Conservation (phyloP, 2,888 invertebrate species). For the Rotaria magnacalcarata region DNA sequence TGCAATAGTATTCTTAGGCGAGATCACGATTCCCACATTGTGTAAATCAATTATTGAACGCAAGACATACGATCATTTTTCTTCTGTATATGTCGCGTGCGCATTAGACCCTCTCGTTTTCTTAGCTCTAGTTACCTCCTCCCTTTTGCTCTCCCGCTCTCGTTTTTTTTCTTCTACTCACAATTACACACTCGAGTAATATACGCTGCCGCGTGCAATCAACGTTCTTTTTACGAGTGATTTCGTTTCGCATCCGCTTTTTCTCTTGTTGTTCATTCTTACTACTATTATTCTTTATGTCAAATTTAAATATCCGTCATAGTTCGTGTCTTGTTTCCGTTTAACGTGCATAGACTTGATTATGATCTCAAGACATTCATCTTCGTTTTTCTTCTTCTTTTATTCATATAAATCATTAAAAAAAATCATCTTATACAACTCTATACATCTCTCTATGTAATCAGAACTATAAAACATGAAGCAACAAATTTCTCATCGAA, state of each 20-base stretch:
- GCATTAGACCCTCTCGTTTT: not conserved
- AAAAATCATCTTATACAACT: constrained; percentile 3
- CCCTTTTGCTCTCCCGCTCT: not conserved
- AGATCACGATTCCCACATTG: constrained; percentile 16
- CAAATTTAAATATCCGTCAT: constrained; percentile 22
- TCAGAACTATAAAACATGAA: not conserved
- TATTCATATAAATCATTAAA: constrained; percentile 1
- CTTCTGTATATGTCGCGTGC: constrained; percentile 5
- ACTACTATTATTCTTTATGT: not conserved
- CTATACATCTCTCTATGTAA: not conserved
- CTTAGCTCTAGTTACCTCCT: constrained; percentile 20
- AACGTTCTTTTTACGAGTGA: constrained; percentile 1
- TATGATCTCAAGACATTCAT: not conserved
- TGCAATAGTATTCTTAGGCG: not conserved
- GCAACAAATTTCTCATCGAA: not conserved
- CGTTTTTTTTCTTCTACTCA: not conserved
- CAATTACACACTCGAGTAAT: constrained; percentile 17
- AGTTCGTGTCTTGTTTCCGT: constrained; percentile 16
- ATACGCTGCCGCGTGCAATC: constrained; percentile 19
- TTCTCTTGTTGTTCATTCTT: not conserved
- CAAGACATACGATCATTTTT: constrained; percentile 17
- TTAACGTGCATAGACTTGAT: constrained; percentile 2
- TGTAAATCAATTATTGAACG: constrained; percentile 19
- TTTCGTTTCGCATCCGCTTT: constrained; percentile 1
- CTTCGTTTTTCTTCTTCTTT: not conserved